A percentile compares a stretch with the other conserved stretches of the same genome.
These are phyloP conservation scores for Drosophila takahashii DNA, from an alignment of 1,140 invertebrate genomes.

Conservation along the genomic window DNA sequence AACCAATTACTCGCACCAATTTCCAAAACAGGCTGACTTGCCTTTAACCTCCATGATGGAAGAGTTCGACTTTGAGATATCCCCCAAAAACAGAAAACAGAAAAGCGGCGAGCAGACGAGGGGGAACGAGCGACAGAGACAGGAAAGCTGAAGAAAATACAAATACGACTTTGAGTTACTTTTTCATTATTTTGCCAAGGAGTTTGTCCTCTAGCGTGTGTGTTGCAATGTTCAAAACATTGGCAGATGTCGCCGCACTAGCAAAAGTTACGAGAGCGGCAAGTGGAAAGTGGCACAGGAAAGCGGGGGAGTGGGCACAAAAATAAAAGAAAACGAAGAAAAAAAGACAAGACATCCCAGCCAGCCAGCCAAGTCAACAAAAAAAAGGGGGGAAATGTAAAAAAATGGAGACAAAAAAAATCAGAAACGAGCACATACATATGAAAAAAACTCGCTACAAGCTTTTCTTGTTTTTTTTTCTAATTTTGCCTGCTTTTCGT, in stretches of 20 bases:
- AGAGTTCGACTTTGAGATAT: constrained; percentile 76
- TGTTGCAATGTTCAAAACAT: constrained; percentile 80
- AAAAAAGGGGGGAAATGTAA: constrained; percentile 21
- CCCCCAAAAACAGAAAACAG: background rate
- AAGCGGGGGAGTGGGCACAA: constrained; percentile 12
- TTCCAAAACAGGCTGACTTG: constrained; percentile 69
- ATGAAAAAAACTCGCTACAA: constrained; percentile 64
- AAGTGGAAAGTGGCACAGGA: constrained; percentile 45
- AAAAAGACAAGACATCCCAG: constrained; percentile 52
- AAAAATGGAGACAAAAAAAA: constrained; percentile 21
- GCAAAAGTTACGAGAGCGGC: constrained; percentile 68
- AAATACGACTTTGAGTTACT: constrained; percentile 82
- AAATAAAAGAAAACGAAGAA: constrained; percentile 18
- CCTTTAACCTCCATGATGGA: constrained; percentile 69
- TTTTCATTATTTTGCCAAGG: constrained; percentile 81
- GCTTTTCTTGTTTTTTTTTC: constrained; percentile 49
- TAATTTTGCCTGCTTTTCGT: constrained; percentile 53
- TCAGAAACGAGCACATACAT: constrained; percentile 21
- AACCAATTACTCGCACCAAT: constrained; percentile 82
- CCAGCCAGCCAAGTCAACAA: constrained; percentile 60
- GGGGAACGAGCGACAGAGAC: constrained; percentile 3
- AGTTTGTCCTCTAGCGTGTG: constrained; percentile 70
- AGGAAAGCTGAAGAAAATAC: constrained; percentile 68
- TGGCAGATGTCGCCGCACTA: constrained; percentile 80
- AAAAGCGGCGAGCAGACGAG: no score